Evolutionary conservation across 2,113 vertebrate species (phyloP), one percentile per base, ranked within the genome.

Genomic region (Chaetops frenatus): DNA sequence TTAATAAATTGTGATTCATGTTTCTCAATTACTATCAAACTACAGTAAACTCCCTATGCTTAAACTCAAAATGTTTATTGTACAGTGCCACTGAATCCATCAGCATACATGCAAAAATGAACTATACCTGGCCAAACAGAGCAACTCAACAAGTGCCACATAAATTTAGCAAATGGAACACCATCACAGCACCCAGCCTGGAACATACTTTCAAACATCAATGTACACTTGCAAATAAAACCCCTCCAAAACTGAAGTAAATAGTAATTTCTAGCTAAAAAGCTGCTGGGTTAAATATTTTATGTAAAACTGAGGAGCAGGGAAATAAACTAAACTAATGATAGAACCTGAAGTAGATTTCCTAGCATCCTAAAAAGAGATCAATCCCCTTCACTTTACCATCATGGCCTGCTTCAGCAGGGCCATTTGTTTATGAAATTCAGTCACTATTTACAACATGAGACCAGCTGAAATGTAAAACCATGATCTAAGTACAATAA

Each of bases 381-480:
- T 82, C 31, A 9, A 51, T 53, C 15, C 20, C 15, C 40, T 89
- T 80, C 25, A 73, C 31, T 94, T 94, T 77, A 31, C 48, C 53
- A 67, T 35, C 0, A 0, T 29, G 51, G 24, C 28, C 15, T 71
- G 51, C 48, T 87, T 86, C 53, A 69, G 33, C 10, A 84, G 40
- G 22, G 17, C 28, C 35, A 76, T 93, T 95, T 95, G 42, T 17
- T 87, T 70, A 67, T 57, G n/a, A 76, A 92, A 91, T 97, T 92
- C 82, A 84, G 79, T 80, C 65, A 53, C 60, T 88, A 74, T 88
- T 92, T 62, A 79, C 44, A 85, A 92, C 9, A 23, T 47, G 31
- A 91, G 33, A 78, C 25, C 38, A 84, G 40, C 35, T 60, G 80
- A 89, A 82, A 76, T 61, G 35, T 57, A 81, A 95, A 95, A 81